These are phyloP conservation scores for Pristionchus exspectatus DNA, from an alignment of 2,888 invertebrate species.

Conservation along the genomic window DNA sequence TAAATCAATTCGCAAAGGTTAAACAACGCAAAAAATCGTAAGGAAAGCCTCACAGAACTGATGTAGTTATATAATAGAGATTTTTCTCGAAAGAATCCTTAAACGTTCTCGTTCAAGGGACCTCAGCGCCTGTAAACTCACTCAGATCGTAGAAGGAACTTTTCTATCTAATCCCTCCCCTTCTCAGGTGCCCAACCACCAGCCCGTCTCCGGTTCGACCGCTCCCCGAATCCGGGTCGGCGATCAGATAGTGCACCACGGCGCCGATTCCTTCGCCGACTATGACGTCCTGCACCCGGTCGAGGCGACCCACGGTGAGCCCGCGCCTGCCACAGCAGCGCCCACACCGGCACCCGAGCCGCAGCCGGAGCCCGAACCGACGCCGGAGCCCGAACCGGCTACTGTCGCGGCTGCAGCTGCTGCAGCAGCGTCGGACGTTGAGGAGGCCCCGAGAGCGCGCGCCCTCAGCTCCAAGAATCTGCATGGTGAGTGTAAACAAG, in stretches of 20 bases:
- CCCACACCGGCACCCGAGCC: neutral
- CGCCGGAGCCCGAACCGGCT: constrained; percentile 33
- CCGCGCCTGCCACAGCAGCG: neutral
- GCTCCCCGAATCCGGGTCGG: neutral
- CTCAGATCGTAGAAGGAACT: neutral
- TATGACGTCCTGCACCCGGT: constrained; percentile 42
- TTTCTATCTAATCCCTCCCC: too few relatives aligned
- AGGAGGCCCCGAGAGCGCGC: constrained; percentile 39
- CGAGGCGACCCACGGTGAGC: neutral
- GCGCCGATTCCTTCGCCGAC: constrained; percentile 47
- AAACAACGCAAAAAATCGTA: neutral
- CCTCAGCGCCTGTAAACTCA: neutral
- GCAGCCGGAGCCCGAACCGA: constrained; percentile 10
- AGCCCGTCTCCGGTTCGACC: constrained; percentile 3
- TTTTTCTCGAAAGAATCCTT: neutral
- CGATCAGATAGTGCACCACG: constrained; percentile 25
- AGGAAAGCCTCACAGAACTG: too few relatives aligned
- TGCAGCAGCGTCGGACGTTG: neutral
- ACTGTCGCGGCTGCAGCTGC: neutral
- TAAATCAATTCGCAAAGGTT: neutral
- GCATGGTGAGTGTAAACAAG: constrained; percentile 17
- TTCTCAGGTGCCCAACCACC: neutral
- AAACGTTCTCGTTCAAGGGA: neutral
- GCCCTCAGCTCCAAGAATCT: constrained; percentile 41
- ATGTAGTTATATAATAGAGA: neutral